A percentile compares a stretch with the other conserved stretches of the same genome.
Evolutionary conservation across 2,888 invertebrate genomes (phyloP).

Genomic region (Theodoxus fluviatilis): DNA sequence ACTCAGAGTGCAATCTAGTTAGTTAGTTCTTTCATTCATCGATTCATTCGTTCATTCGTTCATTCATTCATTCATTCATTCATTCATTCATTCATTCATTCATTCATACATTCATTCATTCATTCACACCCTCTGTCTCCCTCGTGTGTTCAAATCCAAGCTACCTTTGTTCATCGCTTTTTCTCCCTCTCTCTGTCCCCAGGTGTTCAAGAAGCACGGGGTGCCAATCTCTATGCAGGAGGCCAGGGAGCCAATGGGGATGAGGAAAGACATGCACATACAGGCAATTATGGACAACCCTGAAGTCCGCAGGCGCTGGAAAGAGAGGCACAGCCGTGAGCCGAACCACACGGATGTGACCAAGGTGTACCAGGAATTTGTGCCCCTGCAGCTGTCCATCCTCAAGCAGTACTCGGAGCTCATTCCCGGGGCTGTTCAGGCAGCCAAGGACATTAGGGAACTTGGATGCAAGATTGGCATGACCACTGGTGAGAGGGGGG

Average conservation of each 20-base stretch:
- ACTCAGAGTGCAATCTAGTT: too few species aligned
- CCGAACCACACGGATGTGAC: slow-evolving; percentile 60
- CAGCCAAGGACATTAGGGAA: slow-evolving; percentile 48
- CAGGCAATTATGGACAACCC: slow-evolving; percentile 54
- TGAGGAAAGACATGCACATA: slow-evolving; percentile 62
- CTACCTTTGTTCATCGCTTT: too few species aligned
- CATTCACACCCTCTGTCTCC: too few species aligned
- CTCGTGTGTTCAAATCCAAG: too few species aligned
- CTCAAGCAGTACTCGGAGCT: slow-evolving; percentile 51
- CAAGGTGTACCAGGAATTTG: slow-evolving; percentile 62
- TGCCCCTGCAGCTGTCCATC: slow-evolving; percentile 58
- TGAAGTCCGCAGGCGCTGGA: slow-evolving; percentile 57
- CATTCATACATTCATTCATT: too few species aligned
- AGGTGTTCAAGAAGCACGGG: slow-evolving; percentile 32
- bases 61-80: too few species aligned
- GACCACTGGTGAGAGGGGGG: too few species aligned
- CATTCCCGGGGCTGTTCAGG: slow-evolving; percentile 55
- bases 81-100: too few species aligned
- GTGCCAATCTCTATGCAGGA: slow-evolving; percentile 59
- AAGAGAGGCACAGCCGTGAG: slow-evolving; percentile 46
- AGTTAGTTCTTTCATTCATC: too few species aligned
- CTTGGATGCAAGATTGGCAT: slow-evolving; percentile 55
- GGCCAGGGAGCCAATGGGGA: slow-evolving; percentile 65
- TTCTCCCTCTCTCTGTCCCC: too few species aligned
- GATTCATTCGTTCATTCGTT: too few species aligned